phyloP scores from a whole-genome alignment of 2,797 vertebrate species.

The Pterois miles region DNA sequence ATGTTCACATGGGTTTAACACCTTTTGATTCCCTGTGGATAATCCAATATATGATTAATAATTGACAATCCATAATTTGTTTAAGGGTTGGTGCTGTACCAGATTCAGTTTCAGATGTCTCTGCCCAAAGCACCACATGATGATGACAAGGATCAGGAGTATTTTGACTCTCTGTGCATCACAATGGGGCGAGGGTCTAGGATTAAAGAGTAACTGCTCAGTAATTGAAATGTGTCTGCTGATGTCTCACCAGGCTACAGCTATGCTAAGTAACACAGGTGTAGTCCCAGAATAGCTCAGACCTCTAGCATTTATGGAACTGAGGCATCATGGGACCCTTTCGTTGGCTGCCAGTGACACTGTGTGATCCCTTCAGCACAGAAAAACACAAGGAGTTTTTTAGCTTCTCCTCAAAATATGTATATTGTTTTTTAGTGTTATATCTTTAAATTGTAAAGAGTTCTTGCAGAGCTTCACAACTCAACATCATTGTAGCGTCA shows the following conservation, averaged over 20 bases:
- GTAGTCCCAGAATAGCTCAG: slow-evolving; percentile 43
- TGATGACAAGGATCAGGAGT: slow-evolving; percentile 5
- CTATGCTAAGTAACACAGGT: slow-evolving; percentile 32
- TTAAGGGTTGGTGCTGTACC: no score
- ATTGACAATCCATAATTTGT: no score
- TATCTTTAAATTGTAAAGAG: neutral
- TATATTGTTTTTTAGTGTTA: neutral
- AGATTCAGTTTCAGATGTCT: no score
- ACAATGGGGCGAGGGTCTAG: slow-evolving; percentile 45
- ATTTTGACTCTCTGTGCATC: slow-evolving; percentile 34
- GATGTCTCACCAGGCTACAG: slow-evolving; percentile 38
- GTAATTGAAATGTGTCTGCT: slow-evolving; percentile 57
- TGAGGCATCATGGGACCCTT: slow-evolving; percentile 27
- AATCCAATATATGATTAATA: no score
- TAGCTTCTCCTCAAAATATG: neutral
- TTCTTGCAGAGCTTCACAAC: neutral
- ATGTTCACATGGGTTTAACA: no score
- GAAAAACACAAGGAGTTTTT: neutral
- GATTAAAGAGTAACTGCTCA: slow-evolving; percentile 38
- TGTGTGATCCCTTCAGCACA: slow-evolving; percentile 9
- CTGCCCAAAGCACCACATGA: neutral
- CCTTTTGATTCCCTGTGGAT: no score
- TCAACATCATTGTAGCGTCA: no score
- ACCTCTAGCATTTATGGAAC: slow-evolving; percentile 10
- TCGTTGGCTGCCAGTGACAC: slow-evolving; percentile 29